These are phyloP conservation scores for Sebastes reedi DNA, from an alignment of 2,797 vertebrate species.

Conservation along the genomic window DNA sequence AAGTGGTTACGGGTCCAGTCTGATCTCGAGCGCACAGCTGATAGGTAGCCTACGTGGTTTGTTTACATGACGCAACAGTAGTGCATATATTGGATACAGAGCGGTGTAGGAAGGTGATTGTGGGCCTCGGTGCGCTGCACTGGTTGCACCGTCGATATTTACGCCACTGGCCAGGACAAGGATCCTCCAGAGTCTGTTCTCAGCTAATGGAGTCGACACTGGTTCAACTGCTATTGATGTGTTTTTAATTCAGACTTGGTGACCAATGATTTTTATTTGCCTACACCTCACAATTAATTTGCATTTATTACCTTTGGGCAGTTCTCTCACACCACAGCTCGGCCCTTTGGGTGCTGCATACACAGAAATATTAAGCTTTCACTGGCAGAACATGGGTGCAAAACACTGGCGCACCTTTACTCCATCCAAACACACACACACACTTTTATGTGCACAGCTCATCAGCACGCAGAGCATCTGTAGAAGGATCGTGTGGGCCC, in stretches of 20 bases:
- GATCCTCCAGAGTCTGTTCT: not conserved
- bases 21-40: too few relatives aligned
- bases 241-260: constrained; percentile 53
- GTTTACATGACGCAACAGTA: too few relatives aligned
- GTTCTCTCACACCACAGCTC: constrained; percentile 33
- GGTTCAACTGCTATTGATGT: constrained; percentile 47
- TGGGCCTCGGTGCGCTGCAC: too few relatives aligned
- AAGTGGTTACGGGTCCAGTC: too few relatives aligned
- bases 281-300: constrained; percentile 65
- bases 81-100: too few relatives aligned
- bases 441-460: constrained; percentile 3
- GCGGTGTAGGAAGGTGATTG: too few relatives aligned
- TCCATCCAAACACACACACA: constrained; percentile 3
- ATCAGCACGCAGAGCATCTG: constrained; percentile 21
- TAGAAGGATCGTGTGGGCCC: constrained; percentile 24
- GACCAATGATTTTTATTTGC: constrained; percentile 67
- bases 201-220: constrained; percentile 12
- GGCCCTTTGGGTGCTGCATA: constrained; percentile 36
- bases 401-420: constrained; percentile 1
- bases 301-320: constrained; percentile 64
- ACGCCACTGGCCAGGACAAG: not conserved
- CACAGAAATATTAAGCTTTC: constrained; percentile 31
- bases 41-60: too few relatives aligned
- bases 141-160: too few relatives aligned
- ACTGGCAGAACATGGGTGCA: constrained; percentile 11